Percentiles rank a stretch among this genome's conserved stretches.
Evolutionary conservation across 2,888 invertebrate genomes (phyloP).

Genomic region (Conchocele bisecta): DNA sequence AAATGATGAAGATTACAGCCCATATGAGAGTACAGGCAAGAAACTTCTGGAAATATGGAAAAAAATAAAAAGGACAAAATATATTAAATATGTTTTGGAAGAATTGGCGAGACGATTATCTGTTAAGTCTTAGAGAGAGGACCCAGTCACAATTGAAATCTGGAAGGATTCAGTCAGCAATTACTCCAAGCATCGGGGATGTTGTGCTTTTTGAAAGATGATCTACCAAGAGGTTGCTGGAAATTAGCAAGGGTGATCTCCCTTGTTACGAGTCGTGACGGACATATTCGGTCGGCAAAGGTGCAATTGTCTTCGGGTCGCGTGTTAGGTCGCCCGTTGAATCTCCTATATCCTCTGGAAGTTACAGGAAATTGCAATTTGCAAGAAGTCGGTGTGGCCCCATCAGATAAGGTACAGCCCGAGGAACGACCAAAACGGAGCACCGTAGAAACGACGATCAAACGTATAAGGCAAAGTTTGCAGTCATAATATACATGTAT

Average conservation of each 20-base stretch:
- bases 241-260: constrained; percentile 8
- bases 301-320: constrained; percentile 10
- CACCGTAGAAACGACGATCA: constrained; percentile 3
- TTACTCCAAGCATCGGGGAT: constrained; percentile 1
- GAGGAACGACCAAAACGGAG: neutral
- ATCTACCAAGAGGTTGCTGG: constrained; percentile 11
- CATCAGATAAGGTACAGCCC: neutral
- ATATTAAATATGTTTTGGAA: no score
- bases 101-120: no score
- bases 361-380: neutral
- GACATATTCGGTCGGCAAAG: constrained; percentile 16
- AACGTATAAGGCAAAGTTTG: neutral
- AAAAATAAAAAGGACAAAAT: neutral
- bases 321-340: constrained; percentile 14
- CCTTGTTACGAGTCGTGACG: constrained; percentile 6
- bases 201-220: constrained; percentile 16
- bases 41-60: neutral
- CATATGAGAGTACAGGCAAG: neutral
- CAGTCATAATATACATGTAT: constrained; percentile 1
- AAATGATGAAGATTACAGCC: constrained; percentile 14
- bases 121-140: no score
- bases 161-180: constrained; percentile 6
- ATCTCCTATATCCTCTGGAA: constrained; percentile 14
- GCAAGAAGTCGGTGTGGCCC: no score
- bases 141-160: no score